Evolutionary conservation across 2,888 invertebrate species (phyloP), one percentile per base, ranked within the genome.

Genomic region (Endotricha flammealis): DNA sequence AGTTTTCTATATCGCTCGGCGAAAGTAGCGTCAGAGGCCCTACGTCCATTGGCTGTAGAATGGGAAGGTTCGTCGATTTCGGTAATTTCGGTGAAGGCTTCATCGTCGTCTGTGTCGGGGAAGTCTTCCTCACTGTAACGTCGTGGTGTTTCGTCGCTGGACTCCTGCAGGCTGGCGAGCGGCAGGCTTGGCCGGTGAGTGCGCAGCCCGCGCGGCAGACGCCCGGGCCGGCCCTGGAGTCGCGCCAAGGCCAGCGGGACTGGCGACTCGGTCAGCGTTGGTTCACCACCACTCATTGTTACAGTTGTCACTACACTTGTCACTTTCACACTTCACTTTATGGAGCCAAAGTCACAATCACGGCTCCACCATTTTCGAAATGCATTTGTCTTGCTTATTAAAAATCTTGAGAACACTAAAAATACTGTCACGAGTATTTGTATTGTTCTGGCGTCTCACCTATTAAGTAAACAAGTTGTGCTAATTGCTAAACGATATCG

Each of bases 201-300:
- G 48, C 82, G 79, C 55, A 71, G 44, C 30, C 63, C 85, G 49
- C 69, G 73, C 42, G 69, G 60, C 36, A 50, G 44, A 13, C 69
- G 86, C 57, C 63, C 68, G 12, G 73, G 64, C 42, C 75, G 67
- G 35, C 64, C 70, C 51, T 76, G 85, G 41, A 76, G 64, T 44
- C 85, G 66, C 46, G 85, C 77, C 58, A 86, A 64, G 36, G 86
- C 83, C 64, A 86, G 56, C 36, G 86, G 82, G 64, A 86, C 86
- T 44, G 86, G 86, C 46, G 85, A 80, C 68, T 86, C 85, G 37
- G 83, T 82, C 54, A 86, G 42, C 34, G 85, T 85, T 30, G 82
- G 73, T 54, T 85, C 85, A 57, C 64, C 55, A 20, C 74, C 71
- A 68, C 78, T 86, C 85, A 80, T 85, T 55, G 54, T 78, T 52